Evolutionary conservation across 2,888 invertebrate species (phyloP), one percentile per base, ranked within the genome.

Genomic region (Camponotus fellah): DNA sequence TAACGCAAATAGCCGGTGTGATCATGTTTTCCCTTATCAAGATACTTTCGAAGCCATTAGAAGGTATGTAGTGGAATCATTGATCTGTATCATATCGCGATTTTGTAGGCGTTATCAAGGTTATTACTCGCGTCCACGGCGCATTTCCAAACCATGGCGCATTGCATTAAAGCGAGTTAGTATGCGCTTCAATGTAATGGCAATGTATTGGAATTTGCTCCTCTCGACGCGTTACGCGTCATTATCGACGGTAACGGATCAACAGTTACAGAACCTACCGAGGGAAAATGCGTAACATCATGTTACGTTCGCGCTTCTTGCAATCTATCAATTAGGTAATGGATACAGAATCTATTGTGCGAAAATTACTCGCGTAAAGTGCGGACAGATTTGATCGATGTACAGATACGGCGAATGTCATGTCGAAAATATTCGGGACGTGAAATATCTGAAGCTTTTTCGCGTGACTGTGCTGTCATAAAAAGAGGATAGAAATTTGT

Each of bases 281-380:
- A 21, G 77, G 40, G 85, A 87, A 83, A 89, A 79, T 84, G 79
- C 85, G 82, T 84, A 87, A 83, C 74, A 82, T 58, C 56, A 17
- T 62, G 82, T 72, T 80, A 64, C 68, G 64, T 58, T 43, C 26
- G 17, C 40, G 65, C 60, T 69, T 83, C 84, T 87, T 89, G 82
- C 58, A 21, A 87, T 86, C 83, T 82, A 86, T 87, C 82, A 86
- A 89, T 89, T 89, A 86, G 69, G 26, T 37, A 71, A 85, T 82
- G 71, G 81, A 79, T 72, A 37, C 68, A 60, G 64, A 71, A 68
- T 37, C 66, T 64, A 79, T 83, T 83, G 84, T 75, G 26, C 26
- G 72, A 62, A 76, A 86, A 88, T 86, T 82, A 84, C 21, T 71
- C 58, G 12, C 46, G 26, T 80, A 72, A 72, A 46, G n/a, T 26